phyloP scores from a whole-genome alignment of 2,113 vertebrate species.

The Cephalophus harveyi region DNA sequence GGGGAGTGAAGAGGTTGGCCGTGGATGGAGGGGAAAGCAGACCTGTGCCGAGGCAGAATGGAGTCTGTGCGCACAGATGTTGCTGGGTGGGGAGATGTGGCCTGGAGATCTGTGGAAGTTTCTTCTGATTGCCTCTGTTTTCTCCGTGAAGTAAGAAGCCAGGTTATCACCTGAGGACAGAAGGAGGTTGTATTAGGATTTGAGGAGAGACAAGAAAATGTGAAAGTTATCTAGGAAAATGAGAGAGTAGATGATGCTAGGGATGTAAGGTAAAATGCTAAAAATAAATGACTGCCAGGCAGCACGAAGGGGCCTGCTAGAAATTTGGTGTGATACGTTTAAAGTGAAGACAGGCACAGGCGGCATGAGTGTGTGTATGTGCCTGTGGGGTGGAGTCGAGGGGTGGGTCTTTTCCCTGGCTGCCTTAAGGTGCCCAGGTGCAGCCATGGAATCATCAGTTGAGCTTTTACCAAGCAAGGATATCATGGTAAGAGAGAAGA shows the following conservation, averaged over 20 bases:
- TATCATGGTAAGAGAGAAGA: not conserved
- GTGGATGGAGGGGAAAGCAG: not conserved
- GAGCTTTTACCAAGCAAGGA: not conserved
- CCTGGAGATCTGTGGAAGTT: not conserved
- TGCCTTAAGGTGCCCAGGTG: not conserved
- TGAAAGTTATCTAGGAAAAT: not conserved
- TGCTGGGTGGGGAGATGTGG: not conserved
- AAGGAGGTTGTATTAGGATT: not conserved
- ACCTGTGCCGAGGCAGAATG: not conserved
- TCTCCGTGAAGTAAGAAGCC: not conserved
- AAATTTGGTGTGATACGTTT: not conserved
- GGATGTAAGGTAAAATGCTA: not conserved
- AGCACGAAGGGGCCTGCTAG: not conserved
- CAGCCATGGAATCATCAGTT: not conserved
- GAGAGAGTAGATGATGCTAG: not conserved
- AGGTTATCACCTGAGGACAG: not conserved
- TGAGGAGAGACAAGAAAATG: not conserved
- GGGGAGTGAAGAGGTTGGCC: not conserved
- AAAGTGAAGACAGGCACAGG: not conserved
- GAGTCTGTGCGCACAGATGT: not conserved
- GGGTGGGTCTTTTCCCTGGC: not conserved
- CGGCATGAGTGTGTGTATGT: too few species aligned
- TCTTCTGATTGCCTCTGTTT: not conserved
- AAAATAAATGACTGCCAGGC: not conserved
- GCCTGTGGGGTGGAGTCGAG: not conserved